phyloP scores from a whole-genome alignment of 2,113 vertebrate species.

The Tichodroma muraria region DNA sequence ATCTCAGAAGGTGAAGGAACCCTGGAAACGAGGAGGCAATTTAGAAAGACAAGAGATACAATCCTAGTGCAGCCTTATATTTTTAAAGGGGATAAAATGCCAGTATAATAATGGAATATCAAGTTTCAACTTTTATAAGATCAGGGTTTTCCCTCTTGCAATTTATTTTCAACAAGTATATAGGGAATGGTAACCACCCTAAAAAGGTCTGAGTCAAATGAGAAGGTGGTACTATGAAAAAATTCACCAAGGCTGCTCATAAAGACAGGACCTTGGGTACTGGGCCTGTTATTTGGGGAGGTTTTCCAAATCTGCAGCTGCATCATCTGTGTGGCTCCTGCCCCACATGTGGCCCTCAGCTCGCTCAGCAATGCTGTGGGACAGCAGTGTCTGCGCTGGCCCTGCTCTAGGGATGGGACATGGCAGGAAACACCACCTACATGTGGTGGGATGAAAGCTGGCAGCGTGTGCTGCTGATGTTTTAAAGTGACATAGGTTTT shows the following conservation, averaged over 20 bases:
- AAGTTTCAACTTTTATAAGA: background rate
- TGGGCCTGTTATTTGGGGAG: background rate
- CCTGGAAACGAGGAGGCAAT: background rate
- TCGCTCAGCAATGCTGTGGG: background rate
- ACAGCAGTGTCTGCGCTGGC: rapidly evolving
- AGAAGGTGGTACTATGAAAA: background rate
- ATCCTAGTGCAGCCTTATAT: background rate
- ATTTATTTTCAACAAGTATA: background rate
- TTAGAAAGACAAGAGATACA: background rate
- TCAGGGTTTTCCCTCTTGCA: background rate
- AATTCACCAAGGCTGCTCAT: rapidly evolving
- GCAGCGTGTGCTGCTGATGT: rapidly evolving
- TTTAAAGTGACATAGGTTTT: background rate
- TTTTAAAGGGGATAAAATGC: background rate
- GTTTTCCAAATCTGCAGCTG: background rate
- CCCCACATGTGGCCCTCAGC: rapidly evolving
- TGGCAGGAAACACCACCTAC: background rate
- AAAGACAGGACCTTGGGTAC: background rate
- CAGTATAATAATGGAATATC: background rate
- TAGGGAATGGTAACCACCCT: background rate
- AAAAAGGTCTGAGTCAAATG: background rate
- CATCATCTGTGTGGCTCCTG: background rate
- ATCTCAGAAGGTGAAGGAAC: background rate
- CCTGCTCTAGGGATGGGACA: background rate
- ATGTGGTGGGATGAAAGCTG: background rate